Percentiles rank a stretch among this genome's conserved stretches.
These are phyloP conservation scores for Drusus annulatus DNA, from an alignment of 1,140 invertebrate species.

Conservation along the genomic window DNA sequence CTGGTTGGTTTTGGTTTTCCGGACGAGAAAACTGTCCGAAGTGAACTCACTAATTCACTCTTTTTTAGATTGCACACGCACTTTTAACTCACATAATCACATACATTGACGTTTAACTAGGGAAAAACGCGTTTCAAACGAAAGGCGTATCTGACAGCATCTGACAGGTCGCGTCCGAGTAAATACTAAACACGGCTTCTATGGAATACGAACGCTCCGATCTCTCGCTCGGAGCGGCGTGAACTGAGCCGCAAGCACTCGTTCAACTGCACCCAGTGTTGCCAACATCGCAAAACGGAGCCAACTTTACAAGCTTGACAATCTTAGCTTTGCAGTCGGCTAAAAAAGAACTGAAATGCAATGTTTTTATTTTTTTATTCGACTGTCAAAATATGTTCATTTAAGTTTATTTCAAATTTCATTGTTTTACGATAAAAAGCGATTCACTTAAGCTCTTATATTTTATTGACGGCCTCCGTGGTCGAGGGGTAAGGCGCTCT, in stretches of 20 bases:
- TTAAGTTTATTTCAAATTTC: no score
- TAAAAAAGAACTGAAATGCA: no score
- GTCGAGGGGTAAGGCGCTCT: no score
- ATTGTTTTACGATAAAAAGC: no score
- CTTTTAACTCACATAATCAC: slow-evolving; percentile 4
- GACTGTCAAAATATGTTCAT: no score
- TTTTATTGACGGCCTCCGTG: no score
- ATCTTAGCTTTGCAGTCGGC: no score
- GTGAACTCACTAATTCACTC: slow-evolving; percentile 3
- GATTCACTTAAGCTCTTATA: no score
- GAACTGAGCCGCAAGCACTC: slow-evolving; percentile 36
- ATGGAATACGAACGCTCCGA: slow-evolving; percentile 29
- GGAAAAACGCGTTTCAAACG: slow-evolving; percentile 8
- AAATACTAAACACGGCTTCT: slow-evolving; percentile 23
- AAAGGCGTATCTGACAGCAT: slow-evolving; percentile 29
- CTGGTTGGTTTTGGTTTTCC: slow-evolving; percentile 5
- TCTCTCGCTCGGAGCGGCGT: slow-evolving; percentile 4
- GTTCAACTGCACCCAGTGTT: neutral
- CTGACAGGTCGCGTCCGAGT: slow-evolving; percentile 36
- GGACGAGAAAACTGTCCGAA: slow-evolving; percentile 22
- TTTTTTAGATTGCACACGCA: slow-evolving; percentile 3
- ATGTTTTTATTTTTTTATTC: no score
- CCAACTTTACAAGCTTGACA: no score
- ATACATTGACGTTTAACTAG: slow-evolving; percentile 30
- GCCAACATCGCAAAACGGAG: neutral